Base-by-base conservation (phyloP, 2,113 vertebrate genomes). In the Epinephelus moara region DNA sequence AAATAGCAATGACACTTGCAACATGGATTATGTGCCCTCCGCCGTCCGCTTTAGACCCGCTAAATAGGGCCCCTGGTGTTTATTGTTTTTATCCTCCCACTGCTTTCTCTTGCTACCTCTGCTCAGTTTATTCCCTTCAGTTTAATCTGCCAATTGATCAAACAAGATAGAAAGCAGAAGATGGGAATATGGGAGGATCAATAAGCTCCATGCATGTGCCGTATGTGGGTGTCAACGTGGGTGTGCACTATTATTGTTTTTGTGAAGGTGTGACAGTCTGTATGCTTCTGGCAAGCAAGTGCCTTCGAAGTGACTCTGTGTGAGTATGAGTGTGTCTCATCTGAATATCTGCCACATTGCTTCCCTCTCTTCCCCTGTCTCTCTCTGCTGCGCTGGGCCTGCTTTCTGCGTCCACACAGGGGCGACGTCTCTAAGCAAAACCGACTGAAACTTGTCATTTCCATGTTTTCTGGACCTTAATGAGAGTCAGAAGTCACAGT, bases 361-460 rank as follows among this genome's bases (percentile, higher is more conserved):
- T 37, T 10, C 37, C 61, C 15, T 25, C 30, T 42, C 33, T 18
- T 23, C 18, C 40, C 27, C 70, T 0, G 1, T 53, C 3, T 9
- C 63, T 72, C 18, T 17, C 23, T 30, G 30, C 66, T 50, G 70
- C 37, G 10, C 27, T n/a, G 13, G 13, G 55, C 6, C 37, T 66
- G 2, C 13, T 9, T 8, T 2, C 23, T 62, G 30, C 53, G 70
- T 85, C 88, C 90, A 81, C 70, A 78, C 2, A 86, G 69, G 85
- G 85, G 84, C 78, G 67, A 86, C 47, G 19, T 86, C 68, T 82
- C 80, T 30, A 74, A 55, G 62, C 73, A 42, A 10, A 40, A 1
- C 10, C 1, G 30, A 47, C 55, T 60, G 63, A 75, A 53, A n/a
- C 0, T 0, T 33, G 0, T 61, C 21, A 23, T 55, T 37, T 6